phyloP scores from a whole-genome alignment of 1,140 invertebrate genomes.

The Bombus vancouverensis region DNA sequence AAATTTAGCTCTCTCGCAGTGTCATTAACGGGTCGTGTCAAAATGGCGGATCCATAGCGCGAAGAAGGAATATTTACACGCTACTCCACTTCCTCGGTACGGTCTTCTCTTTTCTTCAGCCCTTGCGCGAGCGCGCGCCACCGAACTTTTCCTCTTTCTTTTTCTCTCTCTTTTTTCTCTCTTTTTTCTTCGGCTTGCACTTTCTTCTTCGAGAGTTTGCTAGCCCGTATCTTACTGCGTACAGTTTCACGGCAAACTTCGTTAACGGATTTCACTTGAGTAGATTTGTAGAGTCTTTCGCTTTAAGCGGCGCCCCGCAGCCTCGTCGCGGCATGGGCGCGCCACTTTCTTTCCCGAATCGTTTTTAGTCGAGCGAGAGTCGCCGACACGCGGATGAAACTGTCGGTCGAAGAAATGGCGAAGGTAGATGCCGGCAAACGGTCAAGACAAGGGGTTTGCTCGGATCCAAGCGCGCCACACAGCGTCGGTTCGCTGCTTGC shows the following conservation, averaged over 20 bases:
- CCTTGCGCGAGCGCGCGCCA: neutral
- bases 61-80: conserved; percentile 58
- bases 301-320: neutral
- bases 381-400: conserved; percentile 46
- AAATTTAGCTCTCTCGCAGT: conserved; percentile 30
- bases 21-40: conserved; percentile 55
- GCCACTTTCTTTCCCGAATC: conserved; percentile 56
- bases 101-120: neutral
- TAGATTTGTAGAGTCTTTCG: conserved; percentile 52
- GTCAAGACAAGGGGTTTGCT: neutral
- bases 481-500: conserved; percentile 11
- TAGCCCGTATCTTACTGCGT: conserved; percentile 63
- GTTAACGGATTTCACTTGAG: conserved; percentile 66
- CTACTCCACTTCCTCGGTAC: conserved; percentile 30
- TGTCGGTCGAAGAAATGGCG: neutral
- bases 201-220: conserved; percentile 52
- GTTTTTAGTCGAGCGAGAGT: conserved; percentile 47
- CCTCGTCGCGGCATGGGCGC: neutral
- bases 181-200: neutral
- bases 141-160: too few species aligned
- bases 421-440: neutral
- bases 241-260: conserved; percentile 68
- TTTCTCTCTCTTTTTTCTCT: neutral
- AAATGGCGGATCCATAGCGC: conserved; percentile 36
- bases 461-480: too few species aligned